These are phyloP conservation scores for Gortyna flavago DNA, from an alignment of 2,888 invertebrate species.

Conservation along the genomic window DNA sequence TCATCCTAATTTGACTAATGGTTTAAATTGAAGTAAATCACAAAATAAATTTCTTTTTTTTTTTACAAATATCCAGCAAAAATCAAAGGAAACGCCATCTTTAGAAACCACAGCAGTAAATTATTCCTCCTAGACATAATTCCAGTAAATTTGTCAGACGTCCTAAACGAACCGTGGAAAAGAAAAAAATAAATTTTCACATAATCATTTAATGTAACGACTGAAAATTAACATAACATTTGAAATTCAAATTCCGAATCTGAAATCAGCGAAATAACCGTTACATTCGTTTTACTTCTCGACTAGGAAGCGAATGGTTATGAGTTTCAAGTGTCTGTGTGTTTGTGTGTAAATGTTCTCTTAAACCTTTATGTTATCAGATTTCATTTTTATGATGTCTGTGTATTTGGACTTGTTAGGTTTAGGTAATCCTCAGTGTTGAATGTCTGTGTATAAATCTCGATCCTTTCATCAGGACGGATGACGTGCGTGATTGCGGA, in stretches of 20 bases:
- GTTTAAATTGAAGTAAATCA: conserved; percentile 6
- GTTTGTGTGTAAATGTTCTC: conserved; percentile 20
- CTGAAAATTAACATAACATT: conserved; percentile 63
- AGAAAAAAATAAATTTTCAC: conserved; percentile 42
- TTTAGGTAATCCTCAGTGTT: background rate
- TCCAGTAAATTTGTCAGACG: conserved; percentile 46
- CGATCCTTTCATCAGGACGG: too few species aligned
- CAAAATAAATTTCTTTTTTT: background rate
- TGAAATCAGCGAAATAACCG: conserved; percentile 63
- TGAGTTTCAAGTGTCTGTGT: conserved; percentile 26
- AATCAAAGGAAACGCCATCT: conserved; percentile 27
- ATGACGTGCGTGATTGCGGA: background rate
- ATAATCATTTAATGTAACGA: conserved; percentile 56
- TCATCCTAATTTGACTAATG: conserved; percentile 17
- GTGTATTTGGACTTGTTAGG: background rate
- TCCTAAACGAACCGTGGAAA: conserved; percentile 29
- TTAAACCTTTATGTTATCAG: background rate
- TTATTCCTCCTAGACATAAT: conserved; percentile 25
- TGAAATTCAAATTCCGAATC: conserved; percentile 66
- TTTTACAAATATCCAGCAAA: background rate
- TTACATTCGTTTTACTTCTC: conserved; percentile 43
- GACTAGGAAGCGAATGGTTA: conserved; percentile 21
- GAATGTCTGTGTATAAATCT: background rate
- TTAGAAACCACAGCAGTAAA: conserved; percentile 18
- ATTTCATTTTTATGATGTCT: background rate